Conservation (phyloP, 2,113 vertebrate genomes). For the Numenius arquata region DNA sequence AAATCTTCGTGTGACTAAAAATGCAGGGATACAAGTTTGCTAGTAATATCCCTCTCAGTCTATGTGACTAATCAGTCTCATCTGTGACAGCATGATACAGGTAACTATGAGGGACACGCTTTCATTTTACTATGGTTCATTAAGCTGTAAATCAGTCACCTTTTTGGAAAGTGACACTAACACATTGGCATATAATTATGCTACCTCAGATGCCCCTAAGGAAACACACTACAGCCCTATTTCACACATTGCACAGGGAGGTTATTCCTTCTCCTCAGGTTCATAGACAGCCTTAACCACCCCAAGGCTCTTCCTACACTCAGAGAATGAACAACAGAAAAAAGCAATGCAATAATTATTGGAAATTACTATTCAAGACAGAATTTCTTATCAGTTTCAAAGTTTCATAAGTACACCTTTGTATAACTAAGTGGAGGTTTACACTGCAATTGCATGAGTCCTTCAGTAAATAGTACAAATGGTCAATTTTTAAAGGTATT, state of each 20-base stretch:
- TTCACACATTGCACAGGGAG: background rate
- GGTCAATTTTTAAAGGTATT: background rate
- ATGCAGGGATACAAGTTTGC: background rate
- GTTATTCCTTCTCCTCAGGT: background rate
- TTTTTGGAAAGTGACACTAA: background rate
- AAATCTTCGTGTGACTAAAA: constrained; percentile 9
- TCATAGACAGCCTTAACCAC: background rate
- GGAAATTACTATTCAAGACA: background rate
- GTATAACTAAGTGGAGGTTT: background rate
- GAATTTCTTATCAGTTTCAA: background rate
- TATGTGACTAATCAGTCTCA: background rate
- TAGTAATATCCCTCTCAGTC: background rate
- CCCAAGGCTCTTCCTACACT: background rate
- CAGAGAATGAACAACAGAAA: background rate
- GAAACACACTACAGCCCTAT: background rate
- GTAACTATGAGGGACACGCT: background rate
- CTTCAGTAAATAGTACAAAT: background rate
- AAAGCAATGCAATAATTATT: background rate
- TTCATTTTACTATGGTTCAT: background rate
- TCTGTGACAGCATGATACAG: background rate
- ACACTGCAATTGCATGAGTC: background rate
- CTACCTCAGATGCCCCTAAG: background rate
- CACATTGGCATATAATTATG: background rate
- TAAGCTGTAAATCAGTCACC: background rate
- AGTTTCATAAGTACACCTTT: background rate